Base-by-base conservation (phyloP, 2,113 vertebrate genomes). In the Maccullochella peelii region DNA sequence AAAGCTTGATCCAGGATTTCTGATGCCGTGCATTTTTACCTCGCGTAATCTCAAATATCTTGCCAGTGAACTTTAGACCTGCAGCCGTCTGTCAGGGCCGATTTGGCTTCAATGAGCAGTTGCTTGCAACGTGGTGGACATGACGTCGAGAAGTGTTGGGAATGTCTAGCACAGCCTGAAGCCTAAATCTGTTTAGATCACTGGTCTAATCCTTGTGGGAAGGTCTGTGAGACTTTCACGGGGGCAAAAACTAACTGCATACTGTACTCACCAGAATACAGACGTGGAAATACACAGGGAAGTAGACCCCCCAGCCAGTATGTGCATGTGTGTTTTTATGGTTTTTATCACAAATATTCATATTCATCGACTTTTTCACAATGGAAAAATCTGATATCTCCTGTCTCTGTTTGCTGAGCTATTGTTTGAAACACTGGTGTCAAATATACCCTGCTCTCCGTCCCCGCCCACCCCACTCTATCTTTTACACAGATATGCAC, bases 121-220 rank as follows among this genome's bases (percentile, higher is more conserved):
- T 25, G 21, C 23, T 74, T 72, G 54, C 40, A 30, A 83, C 70
- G 70, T 79, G 55, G 36, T 61, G 49, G 68, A 57, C 63, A 38
- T 52, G 73, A 62, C 0, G 4, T 82, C 82, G 33, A 77, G 58
- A 86, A 27, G 76, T 82, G 83, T 82, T 54, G 58, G 79, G 73
- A 92, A 90, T 47, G 38, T 81, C 66, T 63, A 27, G 75, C 61
- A 33, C 67, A 67, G 58, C 25, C 55, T 59, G 38, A 67, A 73
- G 78, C 38, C 57, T 33, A 21, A 40, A 71, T 81, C 62, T 83
- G 54, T 81, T 85, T 44, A 80, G 82, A 9, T 59, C 44, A 74
- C 65, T 49, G 55, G 30, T 87, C 55, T 90, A 87, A 93, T 91
- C 89, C 86, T 36, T 85, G 86, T 91, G 90, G 82, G 89, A 92